Evolutionary conservation across 2,888 invertebrate genomes (phyloP), one percentile per base, ranked within the genome.

Genomic region (Drosophila neotestacea): DNA sequence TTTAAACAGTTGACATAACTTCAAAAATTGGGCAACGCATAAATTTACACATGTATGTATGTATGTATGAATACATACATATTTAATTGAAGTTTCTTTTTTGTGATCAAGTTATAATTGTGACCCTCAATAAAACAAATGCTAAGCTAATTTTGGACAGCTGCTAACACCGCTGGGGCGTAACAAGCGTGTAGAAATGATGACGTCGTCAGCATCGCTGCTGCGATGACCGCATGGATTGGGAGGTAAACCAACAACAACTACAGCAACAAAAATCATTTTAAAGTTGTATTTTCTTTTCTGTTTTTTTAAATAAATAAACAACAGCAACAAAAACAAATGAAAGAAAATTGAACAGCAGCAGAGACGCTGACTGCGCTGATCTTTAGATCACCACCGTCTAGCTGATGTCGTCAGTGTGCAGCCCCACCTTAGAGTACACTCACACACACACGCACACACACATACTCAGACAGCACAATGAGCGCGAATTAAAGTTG

Each of bases 381-480:
- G 81, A 81, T 81, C 82, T 82, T 16, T 59, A 61, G 44, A 51
- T 58, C 54, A 38, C 38, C 27, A 38, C 38, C 27, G 69, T 51
- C 42, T 47, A 5, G 56, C 70, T 73, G 83, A 82, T 81, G 78
- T 78, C 73, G 73, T 75, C 73, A 76, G 60, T 61, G 44, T 44
- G 50, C 66, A 78, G 85, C 83, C 83, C 82, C 85, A 85, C 83
- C 85, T 83, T 80, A 72, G 75, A 72, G 69, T 27, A 48, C 68
- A 50, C 56, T 42, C 62, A 39, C 73, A 67, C 32, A 44, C 41
- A 39, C 54, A n/a, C n/a, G n/a, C n/a, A 51, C 22, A 47, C 46
- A 58, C 27, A 38, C 44, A 50, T 9, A 56, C 41, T 27, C 11
- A 59, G 27, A 51, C 34, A 56, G 11, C 27, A 67, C 77, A 73